Conservation (phyloP, 2,797 vertebrate genomes). For the Eurystomus glaucurus region DNA sequence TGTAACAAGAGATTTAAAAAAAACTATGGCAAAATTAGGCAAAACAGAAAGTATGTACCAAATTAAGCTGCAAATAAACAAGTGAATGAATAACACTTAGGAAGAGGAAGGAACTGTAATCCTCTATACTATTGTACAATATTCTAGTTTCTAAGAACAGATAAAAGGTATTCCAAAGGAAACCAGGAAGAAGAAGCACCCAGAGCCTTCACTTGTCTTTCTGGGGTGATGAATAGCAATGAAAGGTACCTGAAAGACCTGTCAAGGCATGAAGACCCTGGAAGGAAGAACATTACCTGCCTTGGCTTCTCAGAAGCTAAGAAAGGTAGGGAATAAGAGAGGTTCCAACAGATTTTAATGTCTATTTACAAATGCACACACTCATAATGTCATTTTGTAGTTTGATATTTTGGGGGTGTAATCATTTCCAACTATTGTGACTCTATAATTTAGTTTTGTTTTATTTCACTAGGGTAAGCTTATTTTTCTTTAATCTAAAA, state of each 20-base stretch:
- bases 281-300: neutral
- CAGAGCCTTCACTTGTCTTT: neutral
- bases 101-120: neutral
- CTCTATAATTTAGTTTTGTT: neutral
- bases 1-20: rapidly evolving
- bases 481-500: constrained; percentile 47
- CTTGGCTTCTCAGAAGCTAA: neutral
- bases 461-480: neutral
- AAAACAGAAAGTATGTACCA: neutral
- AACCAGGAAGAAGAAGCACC: neutral
- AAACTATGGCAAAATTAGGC: neutral
- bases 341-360: neutral
- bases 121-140: neutral
- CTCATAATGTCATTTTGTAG: neutral
- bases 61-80: neutral
- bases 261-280: neutral
- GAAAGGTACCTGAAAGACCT: neutral
- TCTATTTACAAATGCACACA: neutral
- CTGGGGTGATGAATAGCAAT: neutral
- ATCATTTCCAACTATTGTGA: constrained; percentile 10
- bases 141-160: neutral
- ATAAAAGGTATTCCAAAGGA: neutral
- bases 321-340: neutral
- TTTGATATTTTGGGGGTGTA: neutral
- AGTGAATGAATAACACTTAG: neutral